Conservation (phyloP, 2,113 vertebrate species). For the Trematocara variabile region DNA sequence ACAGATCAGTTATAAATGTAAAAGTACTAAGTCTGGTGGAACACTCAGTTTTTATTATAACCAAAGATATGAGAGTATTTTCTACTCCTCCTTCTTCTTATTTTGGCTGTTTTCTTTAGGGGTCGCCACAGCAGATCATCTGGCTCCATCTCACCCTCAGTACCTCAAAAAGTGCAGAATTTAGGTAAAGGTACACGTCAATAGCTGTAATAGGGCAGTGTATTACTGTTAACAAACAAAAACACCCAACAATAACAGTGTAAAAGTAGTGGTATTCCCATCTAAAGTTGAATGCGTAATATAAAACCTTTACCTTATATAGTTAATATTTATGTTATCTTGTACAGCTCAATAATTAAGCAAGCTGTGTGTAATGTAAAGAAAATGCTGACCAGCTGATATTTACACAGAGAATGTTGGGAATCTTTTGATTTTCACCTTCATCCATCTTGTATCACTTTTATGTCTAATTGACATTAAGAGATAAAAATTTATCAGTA, state of each 20-base stretch:
- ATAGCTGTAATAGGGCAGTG: background rate
- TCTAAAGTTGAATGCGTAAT: background rate
- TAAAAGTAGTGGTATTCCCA: background rate
- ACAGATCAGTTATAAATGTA: background rate
- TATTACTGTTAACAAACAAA: background rate
- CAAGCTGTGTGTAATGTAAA: background rate
- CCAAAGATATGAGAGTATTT: background rate
- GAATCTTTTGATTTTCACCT: background rate
- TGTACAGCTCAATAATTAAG: background rate
- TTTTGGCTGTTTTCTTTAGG: background rate
- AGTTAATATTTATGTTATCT: background rate
- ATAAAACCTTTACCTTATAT: background rate
- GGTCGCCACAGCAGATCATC: background rate
- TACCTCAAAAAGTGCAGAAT: background rate
- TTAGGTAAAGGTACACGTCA: background rate
- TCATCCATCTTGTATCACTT: background rate
- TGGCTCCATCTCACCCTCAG: background rate
- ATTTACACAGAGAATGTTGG: background rate
- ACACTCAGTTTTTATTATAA: background rate
- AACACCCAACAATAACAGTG: background rate
- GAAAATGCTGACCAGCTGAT: background rate
- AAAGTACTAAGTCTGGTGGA: background rate
- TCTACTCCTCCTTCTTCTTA: background rate
- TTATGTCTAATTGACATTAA: background rate
- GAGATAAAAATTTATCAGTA: background rate